Evolutionary conservation across 2,797 vertebrate species (phyloP), one percentile per base, ranked within the genome.

Genomic region (Pseudochirops cupreus): DNA sequence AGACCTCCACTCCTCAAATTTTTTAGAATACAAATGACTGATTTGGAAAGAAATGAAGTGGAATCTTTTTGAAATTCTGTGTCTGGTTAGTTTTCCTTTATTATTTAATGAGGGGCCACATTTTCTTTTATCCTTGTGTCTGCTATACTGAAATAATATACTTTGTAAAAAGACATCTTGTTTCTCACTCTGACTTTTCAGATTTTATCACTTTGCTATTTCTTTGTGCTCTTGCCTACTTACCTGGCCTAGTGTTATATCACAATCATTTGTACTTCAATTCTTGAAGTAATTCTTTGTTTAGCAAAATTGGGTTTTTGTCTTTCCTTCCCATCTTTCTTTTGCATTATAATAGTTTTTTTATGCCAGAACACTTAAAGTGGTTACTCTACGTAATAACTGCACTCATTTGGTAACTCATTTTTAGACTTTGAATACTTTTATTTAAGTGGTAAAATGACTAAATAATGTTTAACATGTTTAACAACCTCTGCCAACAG

Each of bases 391-490:
- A 92, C 93, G 7, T 93, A 31, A 12, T 94, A 95, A 28, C 52
- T 62, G 92, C 94, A 4, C 57, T 12, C 55, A 12, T 55, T 89
- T 52, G 26, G 18, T 54, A 93, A 46, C 56, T 46, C 93, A 33
- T 46, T 53, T 94, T 56, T 97, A 95, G n/a, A 53, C 50, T 92
- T 95, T 90, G 1, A 33, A 50, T 24, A 92, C 67, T 96, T 93
- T 94, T 94, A 91, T 91, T 89, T 21, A 53, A 91, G 33, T 89
- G 16, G 46, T 3, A 94, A 90, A 93, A 89, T 91, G 16, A 26
- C 29, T 57, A 58, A 96, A 74, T 94, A 56, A 90, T 87, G 24
- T 93, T 87, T 6, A 6, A 31, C 39, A 62, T 94, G 21, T 95
- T 93, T 91, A 94, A 54, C 28, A 74, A 16, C 74, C 74, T 91